Conservation (phyloP, 2,113 vertebrate genomes). For the Excalfactoria chinensis region DNA sequence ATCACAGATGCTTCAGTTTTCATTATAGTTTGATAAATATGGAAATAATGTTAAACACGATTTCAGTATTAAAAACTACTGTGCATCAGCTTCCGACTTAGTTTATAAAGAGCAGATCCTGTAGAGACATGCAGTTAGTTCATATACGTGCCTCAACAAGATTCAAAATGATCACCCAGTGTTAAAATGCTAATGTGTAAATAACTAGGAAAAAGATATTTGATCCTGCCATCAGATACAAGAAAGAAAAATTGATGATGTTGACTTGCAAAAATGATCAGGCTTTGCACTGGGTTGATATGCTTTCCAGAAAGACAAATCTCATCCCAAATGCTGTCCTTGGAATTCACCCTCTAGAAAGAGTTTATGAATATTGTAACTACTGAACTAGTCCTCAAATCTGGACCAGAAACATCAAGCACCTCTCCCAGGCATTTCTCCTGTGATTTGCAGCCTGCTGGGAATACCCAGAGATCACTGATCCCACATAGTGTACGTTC, state of each 20-base stretch:
- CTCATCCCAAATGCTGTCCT: not conserved
- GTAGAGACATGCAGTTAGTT: not conserved
- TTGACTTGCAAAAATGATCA: not conserved
- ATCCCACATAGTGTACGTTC: not conserved
- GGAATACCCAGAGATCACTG: not conserved
- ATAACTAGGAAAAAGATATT: not conserved
- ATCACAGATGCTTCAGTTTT: not conserved
- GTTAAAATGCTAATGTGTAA: not conserved
- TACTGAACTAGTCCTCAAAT: not conserved
- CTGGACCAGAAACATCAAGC: not conserved
- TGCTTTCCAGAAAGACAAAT: not conserved
- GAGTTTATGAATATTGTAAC: not conserved
- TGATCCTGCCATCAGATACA: not conserved
- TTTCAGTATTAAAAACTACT: not conserved
- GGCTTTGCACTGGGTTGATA: not conserved
- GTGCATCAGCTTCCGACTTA: not conserved
- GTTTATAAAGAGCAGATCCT: not conserved
- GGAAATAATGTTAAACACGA: not conserved
- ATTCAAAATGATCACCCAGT: not conserved
- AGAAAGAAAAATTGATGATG: not conserved
- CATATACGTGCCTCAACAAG: not conserved
- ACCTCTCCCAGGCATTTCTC: not conserved
- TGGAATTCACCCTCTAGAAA: not conserved
- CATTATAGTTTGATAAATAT: not conserved
- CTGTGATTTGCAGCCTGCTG: not conserved